Evolutionary conservation across 2,797 vertebrate genomes (phyloP).

Genomic region (Schizothorax lantsangensis): DNA sequence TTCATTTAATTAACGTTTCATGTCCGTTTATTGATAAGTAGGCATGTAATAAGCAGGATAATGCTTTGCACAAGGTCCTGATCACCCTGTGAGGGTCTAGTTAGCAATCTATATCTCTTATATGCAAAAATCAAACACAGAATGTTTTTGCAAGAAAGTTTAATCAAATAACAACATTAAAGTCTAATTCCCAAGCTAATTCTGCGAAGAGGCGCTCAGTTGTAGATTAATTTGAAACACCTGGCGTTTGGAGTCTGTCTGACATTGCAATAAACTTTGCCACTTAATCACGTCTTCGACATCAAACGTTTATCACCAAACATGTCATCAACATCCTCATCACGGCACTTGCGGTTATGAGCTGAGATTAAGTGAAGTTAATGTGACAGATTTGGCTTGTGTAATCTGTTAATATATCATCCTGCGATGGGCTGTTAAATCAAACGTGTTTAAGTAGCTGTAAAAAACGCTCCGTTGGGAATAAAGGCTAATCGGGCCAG

Average conservation of each 20-base stretch:
- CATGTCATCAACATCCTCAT: conserved; percentile 44
- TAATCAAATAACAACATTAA: conserved; percentile 41
- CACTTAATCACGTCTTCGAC: conserved; percentile 35
- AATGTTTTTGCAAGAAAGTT: conserved; percentile 16
- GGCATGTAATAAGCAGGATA: background rate
- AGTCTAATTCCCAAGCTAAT: conserved; percentile 18
- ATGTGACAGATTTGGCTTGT: conserved; percentile 44
- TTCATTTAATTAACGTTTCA: background rate
- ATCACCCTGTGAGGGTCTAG: background rate
- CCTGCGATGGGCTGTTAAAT: conserved; percentile 51
- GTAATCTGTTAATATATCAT: conserved; percentile 57
- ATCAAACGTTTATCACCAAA: conserved; percentile 48
- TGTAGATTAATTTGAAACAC: conserved; percentile 49
- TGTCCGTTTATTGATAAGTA: background rate
- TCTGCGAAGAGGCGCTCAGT: conserved; percentile 6
- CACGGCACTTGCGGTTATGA: conserved; percentile 24
- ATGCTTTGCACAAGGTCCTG: background rate
- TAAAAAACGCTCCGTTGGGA: conserved; percentile 50
- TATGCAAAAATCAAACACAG: background rate
- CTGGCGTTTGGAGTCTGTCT: conserved; percentile 40
- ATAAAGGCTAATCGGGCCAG: conserved; percentile 30
- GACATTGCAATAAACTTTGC: conserved; percentile 32
- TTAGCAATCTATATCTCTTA: background rate
- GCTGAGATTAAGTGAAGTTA: conserved; percentile 50
- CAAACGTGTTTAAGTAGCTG: conserved; percentile 60